phyloP scores from a whole-genome alignment of 2,113 vertebrate genomes.

The Craseonycteris thonglongyai region DNA sequence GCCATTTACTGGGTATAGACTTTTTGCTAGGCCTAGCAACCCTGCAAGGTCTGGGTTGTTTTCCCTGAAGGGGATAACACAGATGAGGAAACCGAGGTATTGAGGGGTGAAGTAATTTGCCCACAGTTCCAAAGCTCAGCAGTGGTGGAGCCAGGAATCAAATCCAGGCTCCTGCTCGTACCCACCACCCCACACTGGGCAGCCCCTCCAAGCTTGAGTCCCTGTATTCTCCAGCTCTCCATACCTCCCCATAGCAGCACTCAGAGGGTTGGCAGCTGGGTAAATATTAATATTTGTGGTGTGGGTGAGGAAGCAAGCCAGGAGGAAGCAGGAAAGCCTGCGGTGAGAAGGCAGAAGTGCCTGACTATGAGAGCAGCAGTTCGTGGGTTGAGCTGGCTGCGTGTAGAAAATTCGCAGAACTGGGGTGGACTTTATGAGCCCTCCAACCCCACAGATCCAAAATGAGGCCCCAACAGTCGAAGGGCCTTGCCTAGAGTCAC shows the following conservation, averaged over 20 bases:
- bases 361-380: neutral
- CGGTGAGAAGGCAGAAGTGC: neutral
- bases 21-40: slow-evolving; percentile 12
- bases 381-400: slow-evolving; percentile 4
- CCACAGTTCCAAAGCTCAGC: neutral
- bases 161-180: neutral
- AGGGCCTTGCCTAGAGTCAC: neutral
- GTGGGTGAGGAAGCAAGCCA: neutral
- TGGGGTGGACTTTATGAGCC: neutral
- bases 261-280: neutral
- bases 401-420: neutral
- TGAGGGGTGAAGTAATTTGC: slow-evolving; percentile 9
- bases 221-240: neutral
- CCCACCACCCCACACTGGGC: neutral
- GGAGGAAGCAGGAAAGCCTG: slow-evolving; percentile 25
- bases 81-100: slow-evolving; percentile 15
- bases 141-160: neutral
- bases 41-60: neutral
- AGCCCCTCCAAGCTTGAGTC: neutral
- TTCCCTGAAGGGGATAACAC: neutral
- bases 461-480: neutral
- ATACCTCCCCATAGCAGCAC: neutral
- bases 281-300: slow-evolving; percentile 14
- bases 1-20: neutral
- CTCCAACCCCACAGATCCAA: neutral